These are phyloP conservation scores for Periplaneta americana DNA, from an alignment of 1,140 invertebrate genomes.

Conservation along the genomic window DNA sequence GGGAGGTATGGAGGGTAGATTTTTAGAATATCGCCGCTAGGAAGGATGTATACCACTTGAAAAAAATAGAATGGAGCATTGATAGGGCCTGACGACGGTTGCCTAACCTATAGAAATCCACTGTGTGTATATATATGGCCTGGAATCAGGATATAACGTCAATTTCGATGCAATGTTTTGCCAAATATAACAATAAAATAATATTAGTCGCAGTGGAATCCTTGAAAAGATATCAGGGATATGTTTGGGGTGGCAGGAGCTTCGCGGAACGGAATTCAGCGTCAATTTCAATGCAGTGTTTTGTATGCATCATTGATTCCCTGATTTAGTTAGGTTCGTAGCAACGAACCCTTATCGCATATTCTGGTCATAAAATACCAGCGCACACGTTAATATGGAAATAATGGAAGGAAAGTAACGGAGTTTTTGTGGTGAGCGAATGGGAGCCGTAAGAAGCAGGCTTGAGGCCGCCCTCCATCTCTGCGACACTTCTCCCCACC, in stretches of 20 bases:
- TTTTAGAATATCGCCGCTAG: neutral
- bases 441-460: neutral
- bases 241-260: neutral
- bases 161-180: neutral
- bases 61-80: neutral
- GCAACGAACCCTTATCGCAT: neutral
- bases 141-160: neutral
- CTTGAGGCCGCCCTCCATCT: too few species aligned
- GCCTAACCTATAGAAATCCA: neutral
- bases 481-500: too few species aligned
- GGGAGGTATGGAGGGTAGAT: too few species aligned
- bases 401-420: neutral
- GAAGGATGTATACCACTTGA: neutral
- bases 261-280: neutral
- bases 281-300: neutral
- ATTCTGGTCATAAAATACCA: neutral
- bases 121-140: neutral
- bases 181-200: neutral
- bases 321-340: neutral
- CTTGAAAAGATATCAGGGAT: neutral
- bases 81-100: neutral
- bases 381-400: neutral
- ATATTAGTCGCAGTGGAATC: neutral
- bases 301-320: neutral
- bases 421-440: neutral